Base-by-base conservation (phyloP, 2,797 vertebrate species). In the Triplophysa yarkandensis region DNA sequence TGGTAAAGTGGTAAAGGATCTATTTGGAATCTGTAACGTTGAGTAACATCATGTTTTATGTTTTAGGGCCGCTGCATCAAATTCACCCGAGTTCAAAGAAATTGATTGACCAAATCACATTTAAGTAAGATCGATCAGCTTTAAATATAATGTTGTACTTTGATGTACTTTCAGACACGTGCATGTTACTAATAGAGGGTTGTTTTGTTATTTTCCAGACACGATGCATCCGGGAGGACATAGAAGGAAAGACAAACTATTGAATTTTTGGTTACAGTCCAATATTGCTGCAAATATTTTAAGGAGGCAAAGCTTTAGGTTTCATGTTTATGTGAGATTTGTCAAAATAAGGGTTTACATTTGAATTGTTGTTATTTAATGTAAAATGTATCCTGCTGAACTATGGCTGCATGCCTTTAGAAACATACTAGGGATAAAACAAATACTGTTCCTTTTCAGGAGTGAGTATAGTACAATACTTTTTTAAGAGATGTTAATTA, bases 41-140 rank as follows among this genome's bases (percentile, higher is more conserved):
- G 23, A 46, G 17, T 68, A 36, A 63, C 50, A 68, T 30, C 27
- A 28, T 76, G 58, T 23, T 68, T 21, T 77, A 28, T 77, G 23
- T 80, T 78, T 21, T 78, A 93, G 92, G 91, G 92, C 0, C 90
- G 90, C 82, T 93, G 92, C 83, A 89, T 93, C 34, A 91, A 90
- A 86, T 91, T 93, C 87, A 90, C 87, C 68, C 83, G 91, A 81
- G 86, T 90, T 81, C 88, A 86, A 68, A 86, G 73, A 75, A 83
- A 68, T 54, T 90, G 84, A 71, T 58, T 89, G 88, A 6, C 44
- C 62, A 36, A 46, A 32, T 57, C 3, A 21, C 60, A 9, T 58
- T 36, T 27, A 41, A 74, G 55, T 63, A 25, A 36, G 19, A 48
- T 50, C 13, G 28, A 57, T 14, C 14, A 25, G 44, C 3, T n/a